Evolutionary conservation across 1,140 invertebrate genomes (phyloP), one percentile per base, ranked within the genome.

Genomic region (Drosophila burlai): DNA sequence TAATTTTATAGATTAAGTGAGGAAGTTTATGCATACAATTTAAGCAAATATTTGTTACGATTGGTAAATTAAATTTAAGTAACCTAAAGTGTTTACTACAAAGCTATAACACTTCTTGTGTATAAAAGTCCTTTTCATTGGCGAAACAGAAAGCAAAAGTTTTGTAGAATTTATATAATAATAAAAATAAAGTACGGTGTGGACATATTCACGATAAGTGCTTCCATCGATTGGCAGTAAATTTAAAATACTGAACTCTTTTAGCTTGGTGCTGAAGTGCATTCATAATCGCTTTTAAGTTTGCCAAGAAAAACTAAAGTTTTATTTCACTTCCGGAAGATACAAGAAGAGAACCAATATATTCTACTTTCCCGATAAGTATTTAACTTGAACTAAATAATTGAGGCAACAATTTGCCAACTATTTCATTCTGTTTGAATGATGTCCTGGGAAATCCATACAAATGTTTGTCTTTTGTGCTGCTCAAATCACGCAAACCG

Each of bases 391-490:
- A 26, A 58, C 16, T 58, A 42, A 58, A 42, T 24, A 58, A 26
- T 26, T 26, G 54, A 9, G 15, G 24, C 36, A 26, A 26, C 34
- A 42, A n/a, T 26, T 58, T 58, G 26, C 16, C 31, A 62, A n/a
- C 62, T 26, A 69, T 71, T 47, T 46, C 2, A 21, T 34, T 47
- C 18, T 21, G 5, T 50, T 72, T 36, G 36, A 49, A 29, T 34
- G 36, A 26, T 26, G n/a, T 31, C 26, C 21, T 40, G 16, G 29
- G 26, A 59, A 38, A 57, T 54, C 29, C 46, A 24, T 21, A 21
- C 26, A 49, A 42, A 43, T 71, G 45, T 50, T 71, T 45, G 26
- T 13, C 50, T 49, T 47, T 72, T 36, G 26, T 55, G 26, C 63
- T 68, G 50, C 40, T 49, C 16, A 58, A 71, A 54, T 38, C 29